Evolutionary conservation across 2,888 invertebrate species (phyloP), one percentile per base, ranked within the genome.

Genomic region (Antheraea yamamai): DNA sequence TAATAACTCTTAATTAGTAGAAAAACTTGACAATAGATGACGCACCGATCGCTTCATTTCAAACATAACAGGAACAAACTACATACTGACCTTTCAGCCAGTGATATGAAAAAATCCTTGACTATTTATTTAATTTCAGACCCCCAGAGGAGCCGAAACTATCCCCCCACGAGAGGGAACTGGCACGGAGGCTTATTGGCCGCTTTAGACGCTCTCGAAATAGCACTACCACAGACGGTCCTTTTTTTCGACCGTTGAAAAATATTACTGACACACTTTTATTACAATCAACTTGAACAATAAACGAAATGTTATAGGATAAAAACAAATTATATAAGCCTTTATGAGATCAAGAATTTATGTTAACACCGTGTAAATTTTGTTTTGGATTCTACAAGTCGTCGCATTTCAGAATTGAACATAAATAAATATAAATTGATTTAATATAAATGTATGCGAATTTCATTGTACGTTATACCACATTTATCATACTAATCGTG

Each of bases 161-260:
- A 55, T 87, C 89, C 2, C 88, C 89, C 0, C 88, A 89, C 61
- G 93, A 93, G 77, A 86, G 85, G 77, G 91, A 92, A 61, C 79
- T 94, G 51, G 92, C 93, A 0, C 89, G 89, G 23, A 85, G 88
- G 76, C 87, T 93, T 26, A 92, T 93, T 68, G 92, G 92, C 2
- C 86, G 93, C 12, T 91, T 91, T 79, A 88, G 92, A 61, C 87
- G 93, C 30, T 92, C 92, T 0, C 84, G 87, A 73, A 89, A 89
- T 77, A 85, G 80, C 75, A 88, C 86, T 4, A 78, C 86, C 0
- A 84, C 87, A 7, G 78, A 77, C 1, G 77, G 80, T 52, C 87
- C 90, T 2, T 91, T 91, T 77, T 80, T 92, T n/a, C 84, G 89
- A 73, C 88, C 90, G 3, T 80, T 90, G 26, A 84, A 72, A 51